Percentiles rank a stretch among this genome's conserved stretches.
Conservation (phyloP, 2,113 vertebrate species). For the Meriones unguiculatus region DNA sequence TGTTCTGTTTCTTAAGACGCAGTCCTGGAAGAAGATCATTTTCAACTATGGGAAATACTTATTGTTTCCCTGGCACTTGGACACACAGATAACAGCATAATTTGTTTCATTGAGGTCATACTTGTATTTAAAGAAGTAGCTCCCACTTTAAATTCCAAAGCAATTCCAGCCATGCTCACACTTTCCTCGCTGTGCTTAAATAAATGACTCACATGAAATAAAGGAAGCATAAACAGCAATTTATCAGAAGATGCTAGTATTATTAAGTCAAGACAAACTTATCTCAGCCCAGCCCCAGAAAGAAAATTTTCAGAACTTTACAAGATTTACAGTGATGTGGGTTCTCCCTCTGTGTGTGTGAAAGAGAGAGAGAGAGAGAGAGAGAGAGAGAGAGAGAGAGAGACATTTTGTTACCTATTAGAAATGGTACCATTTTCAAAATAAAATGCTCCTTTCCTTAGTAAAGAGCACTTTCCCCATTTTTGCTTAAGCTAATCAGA, state of each 20-base stretch:
- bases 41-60: constrained; percentile 29
- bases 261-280: neutral
- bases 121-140: neutral
- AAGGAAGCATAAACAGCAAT: neutral
- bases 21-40: neutral
- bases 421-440: neutral
- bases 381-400: neutral
- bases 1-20: constrained; percentile 47
- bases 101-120: constrained; percentile 13
- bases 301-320: neutral
- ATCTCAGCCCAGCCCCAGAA: neutral
- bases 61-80: constrained; percentile 3
- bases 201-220: neutral
- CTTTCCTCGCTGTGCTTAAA: neutral
- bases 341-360: neutral
- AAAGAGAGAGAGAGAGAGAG: too few species aligned
- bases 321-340: neutral
- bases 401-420: too few species aligned
- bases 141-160: constrained; percentile 48
- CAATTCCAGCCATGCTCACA: neutral
- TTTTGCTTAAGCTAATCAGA: neutral
- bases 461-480: neutral
- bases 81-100: neutral
- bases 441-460: neutral
- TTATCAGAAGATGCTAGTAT: constrained; percentile 14